Percentiles rank a stretch among this genome's conserved stretches.
phyloP scores from a whole-genome alignment of 2,113 vertebrate genomes.

The Coryphaenoides rupestris region DNA sequence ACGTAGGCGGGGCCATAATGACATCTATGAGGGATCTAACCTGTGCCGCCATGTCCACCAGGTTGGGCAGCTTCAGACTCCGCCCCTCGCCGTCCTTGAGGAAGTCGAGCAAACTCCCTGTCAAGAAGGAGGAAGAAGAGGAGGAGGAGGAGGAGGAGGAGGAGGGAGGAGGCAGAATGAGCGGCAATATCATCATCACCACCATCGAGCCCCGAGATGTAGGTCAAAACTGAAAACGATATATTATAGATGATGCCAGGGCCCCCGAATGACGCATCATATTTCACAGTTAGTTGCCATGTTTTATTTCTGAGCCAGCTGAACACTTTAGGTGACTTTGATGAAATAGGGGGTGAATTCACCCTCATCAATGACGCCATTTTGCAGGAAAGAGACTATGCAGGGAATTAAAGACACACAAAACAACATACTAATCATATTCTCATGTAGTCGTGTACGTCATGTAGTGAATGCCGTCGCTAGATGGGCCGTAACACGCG shows the following conservation, averaged over 20 bases:
- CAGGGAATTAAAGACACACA: neutral
- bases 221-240: conserved; percentile 14
- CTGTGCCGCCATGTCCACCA: conserved; percentile 99
- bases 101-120: conserved; percentile 97
- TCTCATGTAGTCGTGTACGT: conserved; percentile 28
- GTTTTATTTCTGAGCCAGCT: no score
- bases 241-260: no score
- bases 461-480: no score
- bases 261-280: no score
- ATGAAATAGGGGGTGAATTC: no score
- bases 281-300: no score
- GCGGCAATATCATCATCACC: neutral
- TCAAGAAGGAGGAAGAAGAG: conserved; percentile 22
- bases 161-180: neutral
- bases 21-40: conserved; percentile 31
- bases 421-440: neutral
- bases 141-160: neutral
- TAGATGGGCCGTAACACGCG: no score
- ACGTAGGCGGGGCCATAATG: no score
- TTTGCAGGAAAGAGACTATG: neutral
- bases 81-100: conserved; percentile 91
- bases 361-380: no score
- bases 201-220: conserved; percentile 3
- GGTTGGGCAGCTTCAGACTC: conserved; percentile 91
- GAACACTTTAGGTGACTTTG: no score